Conservation (phyloP, 2,113 vertebrate species). For the Alligator mississippiensis region DNA sequence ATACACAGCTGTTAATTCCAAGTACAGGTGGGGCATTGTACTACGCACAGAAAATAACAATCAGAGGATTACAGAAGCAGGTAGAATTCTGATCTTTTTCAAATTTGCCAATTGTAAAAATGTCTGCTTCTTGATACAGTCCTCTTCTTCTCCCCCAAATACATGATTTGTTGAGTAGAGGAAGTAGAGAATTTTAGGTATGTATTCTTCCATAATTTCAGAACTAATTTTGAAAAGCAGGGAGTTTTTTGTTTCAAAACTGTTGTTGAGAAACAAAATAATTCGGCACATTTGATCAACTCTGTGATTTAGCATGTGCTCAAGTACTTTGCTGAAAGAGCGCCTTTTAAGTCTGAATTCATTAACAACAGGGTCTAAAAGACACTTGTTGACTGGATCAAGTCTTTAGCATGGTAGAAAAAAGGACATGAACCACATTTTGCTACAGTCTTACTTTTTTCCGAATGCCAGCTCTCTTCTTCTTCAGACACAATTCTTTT, state of each 20-base stretch:
- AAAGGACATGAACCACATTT: not conserved
- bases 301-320: not conserved
- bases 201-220: not conserved
- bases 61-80: not conserved
- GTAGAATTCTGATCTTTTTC: not conserved
- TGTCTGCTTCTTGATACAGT: not conserved
- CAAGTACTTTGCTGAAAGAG: not conserved
- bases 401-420: not conserved
- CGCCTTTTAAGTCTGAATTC: not conserved
- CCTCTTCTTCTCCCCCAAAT: not conserved
- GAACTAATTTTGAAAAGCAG: not conserved
- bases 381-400: not conserved
- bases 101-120: not conserved
- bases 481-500: conserved; percentile 90
- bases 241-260: not conserved
- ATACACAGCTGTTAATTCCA: not conserved
- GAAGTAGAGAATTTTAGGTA: not conserved
- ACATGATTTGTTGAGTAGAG: not conserved
- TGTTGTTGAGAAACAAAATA: not conserved
- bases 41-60: not conserved
- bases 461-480: conserved; percentile 83
- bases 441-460: conserved; percentile 76
- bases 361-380: not conserved
- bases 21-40: not conserved
- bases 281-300: not conserved